Conservation (phyloP, 2,888 invertebrate species). For the Rhabditoides inermis region DNA sequence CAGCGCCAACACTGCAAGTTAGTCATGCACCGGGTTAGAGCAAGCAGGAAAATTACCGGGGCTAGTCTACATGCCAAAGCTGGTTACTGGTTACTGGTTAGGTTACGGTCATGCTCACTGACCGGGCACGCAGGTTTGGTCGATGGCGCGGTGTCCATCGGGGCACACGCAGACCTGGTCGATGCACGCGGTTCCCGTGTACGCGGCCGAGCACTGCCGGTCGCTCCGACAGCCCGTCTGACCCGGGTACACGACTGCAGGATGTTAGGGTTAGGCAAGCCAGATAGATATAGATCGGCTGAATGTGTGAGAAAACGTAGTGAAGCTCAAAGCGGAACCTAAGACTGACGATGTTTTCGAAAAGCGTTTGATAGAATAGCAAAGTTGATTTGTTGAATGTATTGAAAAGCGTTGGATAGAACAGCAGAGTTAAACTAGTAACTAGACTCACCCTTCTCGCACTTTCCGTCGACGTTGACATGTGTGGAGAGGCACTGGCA, state of each 20-base stretch:
- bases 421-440: background rate
- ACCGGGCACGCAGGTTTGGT: constrained; percentile 52
- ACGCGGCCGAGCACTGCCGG: constrained; percentile 48
- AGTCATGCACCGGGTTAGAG: no score
- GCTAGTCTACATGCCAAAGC: background rate
- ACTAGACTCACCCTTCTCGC: constrained; percentile 43
- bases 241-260: constrained; percentile 51
- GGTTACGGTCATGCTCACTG: background rate
- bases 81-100: background rate
- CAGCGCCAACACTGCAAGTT: no score
- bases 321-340: background rate
- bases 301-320: no score
- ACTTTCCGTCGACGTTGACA: constrained; percentile 46
- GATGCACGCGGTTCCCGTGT: constrained; percentile 43
- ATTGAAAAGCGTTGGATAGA: background rate
- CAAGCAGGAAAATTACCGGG: no score
- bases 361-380: no score
- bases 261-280: constrained; percentile 7
- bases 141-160: constrained; percentile 44
- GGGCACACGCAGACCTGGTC: constrained; percentile 50
- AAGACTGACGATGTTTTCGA: no score
- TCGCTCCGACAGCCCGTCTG: constrained; percentile 49
- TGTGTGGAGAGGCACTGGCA: constrained; percentile 52
- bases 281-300: background rate
- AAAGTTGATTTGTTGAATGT: no score